Conservation (phyloP, 64 coral and sea anemone species). For the Platygyra sinensis region DNA sequence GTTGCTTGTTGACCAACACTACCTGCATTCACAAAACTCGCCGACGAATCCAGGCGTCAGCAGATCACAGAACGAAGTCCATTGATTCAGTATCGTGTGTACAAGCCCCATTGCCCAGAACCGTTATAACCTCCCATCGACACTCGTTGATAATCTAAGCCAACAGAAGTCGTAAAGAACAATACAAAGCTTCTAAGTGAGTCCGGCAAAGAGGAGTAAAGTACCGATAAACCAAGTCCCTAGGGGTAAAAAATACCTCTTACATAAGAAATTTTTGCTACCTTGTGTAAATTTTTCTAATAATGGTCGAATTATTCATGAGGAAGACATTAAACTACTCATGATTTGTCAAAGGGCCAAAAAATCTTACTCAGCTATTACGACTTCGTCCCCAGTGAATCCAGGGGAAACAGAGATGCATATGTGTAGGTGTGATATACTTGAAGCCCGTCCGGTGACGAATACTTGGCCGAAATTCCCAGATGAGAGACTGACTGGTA, state of each 20-base stretch:
- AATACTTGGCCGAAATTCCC: background rate
- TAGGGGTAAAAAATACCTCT: too few species aligned
- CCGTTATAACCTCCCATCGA: background rate
- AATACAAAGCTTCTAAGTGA: too few species aligned
- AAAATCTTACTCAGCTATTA: too few species aligned
- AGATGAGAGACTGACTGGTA: background rate
- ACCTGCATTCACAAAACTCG: background rate
- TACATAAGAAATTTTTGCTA: too few species aligned
- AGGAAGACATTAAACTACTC: too few species aligned
- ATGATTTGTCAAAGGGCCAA: background rate
- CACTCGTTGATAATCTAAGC: background rate
- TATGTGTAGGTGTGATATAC: background rate
- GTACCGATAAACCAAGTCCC: background rate
- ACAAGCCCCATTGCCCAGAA: background rate
- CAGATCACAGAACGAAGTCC: slow-evolving; percentile 1
- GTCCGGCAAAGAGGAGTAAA: background rate
- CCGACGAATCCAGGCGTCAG: background rate
- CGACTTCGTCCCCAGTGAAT: slow-evolving; percentile 1
- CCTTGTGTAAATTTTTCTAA: too few species aligned
- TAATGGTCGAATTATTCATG: too few species aligned
- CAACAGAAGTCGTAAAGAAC: background rate
- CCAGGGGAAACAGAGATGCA: background rate
- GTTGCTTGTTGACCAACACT: background rate
- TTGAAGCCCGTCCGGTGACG: background rate
- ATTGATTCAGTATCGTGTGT: background rate